Evolutionary conservation across 2,888 invertebrate species (phyloP).

Genomic region (Muschampia plurimacula): DNA sequence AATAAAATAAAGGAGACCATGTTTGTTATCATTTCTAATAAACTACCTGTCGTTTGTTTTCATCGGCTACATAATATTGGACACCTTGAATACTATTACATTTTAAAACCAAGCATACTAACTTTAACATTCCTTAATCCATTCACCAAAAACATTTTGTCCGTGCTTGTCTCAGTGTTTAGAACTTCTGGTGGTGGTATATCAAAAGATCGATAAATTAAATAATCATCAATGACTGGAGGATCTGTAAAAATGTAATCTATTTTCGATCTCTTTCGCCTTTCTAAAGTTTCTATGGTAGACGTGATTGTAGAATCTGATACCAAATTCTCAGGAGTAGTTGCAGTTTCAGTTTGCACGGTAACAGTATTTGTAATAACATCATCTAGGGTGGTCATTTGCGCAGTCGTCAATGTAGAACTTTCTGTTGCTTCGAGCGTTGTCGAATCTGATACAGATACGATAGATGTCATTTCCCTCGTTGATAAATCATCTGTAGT

Average conservation of each 20-base stretch:
- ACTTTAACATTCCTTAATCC: slow-evolving; percentile 77
- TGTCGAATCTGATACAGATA: slow-evolving; percentile 19
- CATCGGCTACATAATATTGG: no score
- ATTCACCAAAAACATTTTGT: slow-evolving; percentile 73
- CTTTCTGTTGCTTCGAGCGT: slow-evolving; percentile 14
- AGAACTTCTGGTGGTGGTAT: slow-evolving; percentile 58
- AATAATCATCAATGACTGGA: slow-evolving; percentile 70
- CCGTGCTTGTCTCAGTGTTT: slow-evolving; percentile 56
- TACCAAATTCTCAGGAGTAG: not conserved
- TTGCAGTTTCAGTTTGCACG: slow-evolving; percentile 41
- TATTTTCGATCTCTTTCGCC: slow-evolving; percentile 74
- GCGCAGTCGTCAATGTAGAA: slow-evolving; percentile 29
- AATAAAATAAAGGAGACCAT: no score
- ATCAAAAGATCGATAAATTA: slow-evolving; percentile 71
- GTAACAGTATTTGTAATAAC: slow-evolving; percentile 32
- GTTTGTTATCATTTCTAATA: no score
- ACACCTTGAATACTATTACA: no score
- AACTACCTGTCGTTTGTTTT: no score
- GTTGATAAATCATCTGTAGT: slow-evolving; percentile 25
- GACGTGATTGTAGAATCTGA: slow-evolving; percentile 47
- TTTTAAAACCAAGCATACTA: slow-evolving; percentile 40
- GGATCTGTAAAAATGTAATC: slow-evolving; percentile 76
- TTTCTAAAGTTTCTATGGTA: slow-evolving; percentile 66
- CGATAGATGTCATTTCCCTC: slow-evolving; percentile 30
- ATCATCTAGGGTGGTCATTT: not conserved